A percentile compares a stretch with the other conserved stretches of the same genome.
phyloP scores from a whole-genome alignment of 1,140 invertebrate species.

The Asbolus verrucosus region DNA sequence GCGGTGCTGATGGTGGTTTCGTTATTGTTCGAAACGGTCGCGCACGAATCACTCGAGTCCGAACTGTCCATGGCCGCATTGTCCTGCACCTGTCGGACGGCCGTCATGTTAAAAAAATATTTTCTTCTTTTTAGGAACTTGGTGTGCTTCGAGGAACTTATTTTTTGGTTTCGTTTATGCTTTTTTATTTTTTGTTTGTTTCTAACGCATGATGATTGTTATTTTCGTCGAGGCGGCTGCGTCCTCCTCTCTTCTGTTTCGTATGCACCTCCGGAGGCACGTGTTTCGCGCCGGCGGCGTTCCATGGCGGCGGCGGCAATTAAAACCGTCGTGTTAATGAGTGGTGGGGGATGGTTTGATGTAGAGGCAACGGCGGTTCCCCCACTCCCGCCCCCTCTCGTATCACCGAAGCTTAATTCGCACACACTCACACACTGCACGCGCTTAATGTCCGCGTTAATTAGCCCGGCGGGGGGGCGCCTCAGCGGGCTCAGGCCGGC shows the following conservation, averaged over 20 bases:
- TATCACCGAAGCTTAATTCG: background rate
- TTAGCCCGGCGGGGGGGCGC: slow-evolving; percentile 40
- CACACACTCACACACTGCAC: slow-evolving; percentile 15
- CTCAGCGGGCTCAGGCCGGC: slow-evolving; percentile 42
- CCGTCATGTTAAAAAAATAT: slow-evolving; percentile 58
- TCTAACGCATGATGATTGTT: slow-evolving; percentile 48
- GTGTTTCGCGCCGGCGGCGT: slow-evolving; percentile 11
- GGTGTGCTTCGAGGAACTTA: slow-evolving; percentile 52
- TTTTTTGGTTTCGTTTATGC: background rate
- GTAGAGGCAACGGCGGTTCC: slow-evolving; percentile 21
- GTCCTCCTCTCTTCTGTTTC: slow-evolving; percentile 20
- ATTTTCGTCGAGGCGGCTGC: background rate
- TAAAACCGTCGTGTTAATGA: slow-evolving; percentile 47
- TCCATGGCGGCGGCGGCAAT: slow-evolving; percentile 42
- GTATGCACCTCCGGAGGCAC: background rate
- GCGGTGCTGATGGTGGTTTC: slow-evolving; percentile 48
- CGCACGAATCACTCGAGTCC: slow-evolving; percentile 60
- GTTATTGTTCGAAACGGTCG: slow-evolving; percentile 55
- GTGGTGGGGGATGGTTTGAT: slow-evolving; percentile 18
- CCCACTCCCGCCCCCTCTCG: slow-evolving; percentile 28
- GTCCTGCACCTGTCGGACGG: slow-evolving; percentile 58
- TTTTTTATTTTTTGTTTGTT: slow-evolving; percentile 1
- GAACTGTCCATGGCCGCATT: slow-evolving; percentile 58
- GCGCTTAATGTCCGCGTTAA: slow-evolving; percentile 23
- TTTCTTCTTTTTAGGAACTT: slow-evolving; percentile 54